phyloP scores from a whole-genome alignment of 35 echinoderm and acorn worm species.

The Holothuria glaberrima region DNA sequence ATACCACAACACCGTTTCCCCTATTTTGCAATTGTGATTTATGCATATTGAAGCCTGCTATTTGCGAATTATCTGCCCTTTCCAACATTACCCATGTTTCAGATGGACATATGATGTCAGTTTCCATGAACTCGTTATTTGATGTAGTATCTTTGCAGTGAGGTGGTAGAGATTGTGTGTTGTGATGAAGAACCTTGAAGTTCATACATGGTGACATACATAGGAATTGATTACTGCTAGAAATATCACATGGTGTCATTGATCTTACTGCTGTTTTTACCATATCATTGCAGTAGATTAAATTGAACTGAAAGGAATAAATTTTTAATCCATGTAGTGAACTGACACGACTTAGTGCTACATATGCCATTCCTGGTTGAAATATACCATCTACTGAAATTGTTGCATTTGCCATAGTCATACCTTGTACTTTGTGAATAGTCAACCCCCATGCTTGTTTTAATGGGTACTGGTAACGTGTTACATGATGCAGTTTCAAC shows the following conservation, averaged over 20 bases:
- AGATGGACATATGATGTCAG: background rate
- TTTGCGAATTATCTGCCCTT: background rate
- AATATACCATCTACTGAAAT: background rate
- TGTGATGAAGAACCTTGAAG: background rate
- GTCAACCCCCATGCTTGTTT: conserved; percentile 20
- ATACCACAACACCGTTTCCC: background rate
- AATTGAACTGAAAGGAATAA: background rate
- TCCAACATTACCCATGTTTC: too few relatives aligned
- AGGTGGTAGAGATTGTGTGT: background rate
- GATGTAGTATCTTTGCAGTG: background rate
- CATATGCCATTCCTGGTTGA: conserved; percentile 7
- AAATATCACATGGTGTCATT: background rate
- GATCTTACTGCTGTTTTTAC: background rate
- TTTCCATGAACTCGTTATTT: background rate
- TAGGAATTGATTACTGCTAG: background rate
- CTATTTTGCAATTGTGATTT: background rate
- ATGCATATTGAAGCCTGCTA: background rate
- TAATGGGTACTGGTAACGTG: background rate
- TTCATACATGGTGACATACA: background rate
- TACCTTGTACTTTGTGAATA: conserved; percentile 15
- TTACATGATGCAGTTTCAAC: background rate
- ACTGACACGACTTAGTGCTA: background rate
- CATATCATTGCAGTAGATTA: background rate
- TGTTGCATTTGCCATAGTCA: background rate
- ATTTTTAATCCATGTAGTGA: background rate